Conservation (phyloP, 1,140 invertebrate genomes). For the Nephila pilipes region DNA sequence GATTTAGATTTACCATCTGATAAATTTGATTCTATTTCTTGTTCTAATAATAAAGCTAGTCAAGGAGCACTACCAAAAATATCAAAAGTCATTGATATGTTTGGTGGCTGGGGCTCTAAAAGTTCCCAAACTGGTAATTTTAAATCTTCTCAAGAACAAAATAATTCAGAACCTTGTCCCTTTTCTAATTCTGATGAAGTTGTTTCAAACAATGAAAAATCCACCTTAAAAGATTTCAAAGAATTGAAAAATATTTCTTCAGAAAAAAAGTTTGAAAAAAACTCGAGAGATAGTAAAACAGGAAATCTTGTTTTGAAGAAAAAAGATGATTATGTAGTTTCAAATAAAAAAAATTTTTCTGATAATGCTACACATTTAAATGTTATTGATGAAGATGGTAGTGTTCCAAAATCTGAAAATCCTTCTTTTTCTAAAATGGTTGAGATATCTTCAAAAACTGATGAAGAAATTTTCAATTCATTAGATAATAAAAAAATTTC, state of each 20-base stretch:
- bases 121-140: background rate
- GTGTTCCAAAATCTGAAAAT: background rate
- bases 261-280: background rate
- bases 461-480: background rate
- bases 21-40: background rate
- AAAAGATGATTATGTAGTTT: background rate
- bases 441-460: background rate
- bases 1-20: background rate
- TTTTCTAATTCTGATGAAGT: background rate
- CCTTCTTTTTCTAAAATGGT: background rate
- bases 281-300: background rate
- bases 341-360: background rate
- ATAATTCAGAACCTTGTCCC: background rate
- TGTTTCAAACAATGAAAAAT: background rate
- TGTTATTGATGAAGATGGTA: background rate
- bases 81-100: conserved; percentile 34
- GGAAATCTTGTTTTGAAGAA: background rate
- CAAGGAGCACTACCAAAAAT: background rate
- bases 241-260: background rate
- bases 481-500: background rate
- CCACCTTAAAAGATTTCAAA: background rate
- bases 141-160: background rate
- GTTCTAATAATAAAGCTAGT: background rate
- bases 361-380: no score
- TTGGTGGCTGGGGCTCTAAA: conserved; percentile 50